Evolutionary conservation across 2,113 vertebrate species (phyloP).

Genomic region (Atrichornis clamosus): DNA sequence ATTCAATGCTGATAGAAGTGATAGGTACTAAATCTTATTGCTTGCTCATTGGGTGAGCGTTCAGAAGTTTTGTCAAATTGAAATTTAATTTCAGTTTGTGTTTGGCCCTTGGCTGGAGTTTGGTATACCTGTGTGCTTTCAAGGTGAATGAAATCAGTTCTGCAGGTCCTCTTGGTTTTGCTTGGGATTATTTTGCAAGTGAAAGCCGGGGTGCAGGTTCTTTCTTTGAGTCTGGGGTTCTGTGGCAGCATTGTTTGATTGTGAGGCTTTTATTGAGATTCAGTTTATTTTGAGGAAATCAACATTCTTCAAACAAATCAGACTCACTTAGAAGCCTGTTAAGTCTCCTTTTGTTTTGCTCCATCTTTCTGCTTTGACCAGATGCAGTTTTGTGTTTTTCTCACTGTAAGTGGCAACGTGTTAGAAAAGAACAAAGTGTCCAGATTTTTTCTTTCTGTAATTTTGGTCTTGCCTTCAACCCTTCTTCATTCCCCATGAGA

Average conservation of each 20-base stretch:
- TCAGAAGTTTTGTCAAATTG: neutral
- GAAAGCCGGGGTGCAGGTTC: neutral
- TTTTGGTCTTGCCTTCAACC: neutral
- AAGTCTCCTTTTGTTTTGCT: neutral
- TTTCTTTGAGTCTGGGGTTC: neutral
- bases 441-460: neutral
- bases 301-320: neutral
- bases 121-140: neutral
- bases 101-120: accelerated
- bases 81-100: neutral
- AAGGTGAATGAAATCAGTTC: neutral
- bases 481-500: neutral
- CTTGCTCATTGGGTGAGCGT: neutral
- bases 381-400: neutral
- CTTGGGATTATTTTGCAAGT: neutral
- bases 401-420: neutral
- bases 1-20: neutral
- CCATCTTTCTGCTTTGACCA: neutral
- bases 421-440: neutral
- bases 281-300: neutral
- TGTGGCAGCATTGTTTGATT: neutral
- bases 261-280: neutral
- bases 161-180: neutral
- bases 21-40: neutral
- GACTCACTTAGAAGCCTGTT: neutral